Base-by-base conservation (phyloP, 2,113 vertebrate genomes). In the Cichladusa arquata region DNA sequence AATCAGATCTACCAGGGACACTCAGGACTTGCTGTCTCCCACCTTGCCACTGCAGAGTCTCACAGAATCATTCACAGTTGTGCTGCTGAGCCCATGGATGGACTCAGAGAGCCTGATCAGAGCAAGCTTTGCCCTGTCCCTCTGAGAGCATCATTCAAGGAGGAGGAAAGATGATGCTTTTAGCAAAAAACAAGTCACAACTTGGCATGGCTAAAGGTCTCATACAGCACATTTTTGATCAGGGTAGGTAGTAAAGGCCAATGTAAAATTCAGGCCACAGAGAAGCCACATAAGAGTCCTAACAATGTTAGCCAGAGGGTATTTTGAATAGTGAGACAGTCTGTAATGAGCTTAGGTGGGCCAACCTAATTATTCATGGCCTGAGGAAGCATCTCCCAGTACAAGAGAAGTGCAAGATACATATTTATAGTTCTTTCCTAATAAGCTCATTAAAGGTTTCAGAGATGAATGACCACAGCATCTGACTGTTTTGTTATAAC, bases 371-470 rank as follows among this genome's bases (percentile, higher is more conserved):
- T 70, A 86, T n/a, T 72, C 26, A 77, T 87, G 48, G 85, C 86
- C 93, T 78, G 47, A 88, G 88, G 90, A 93, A 66, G 50, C 65
- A 78, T 56, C 54, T 92, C 76, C 50, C 54, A 36, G 8, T 45
- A 19, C 33, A 95, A 82, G 77, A 88, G 57, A 47, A 84, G 81
- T 67, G 87, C 36, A 81, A 93, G 83, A 70, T 69, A 78, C 67
- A 81, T 92, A 96, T 95, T 94, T 92, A 94, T 47, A 88, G 81
- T 72, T 93, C 94, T 95, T 95, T 93, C 53, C 65, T 2, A 19
- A 93, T 92, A 96, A 95, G 93, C 70, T 93, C 80, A 91, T 97
- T 91, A 95, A 93, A 96, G 86, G 81, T 95, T 96, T 90, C 96
- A 95, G 89, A 96, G 86, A 96, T 70, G 87, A 95, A 94, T 34